Base-by-base conservation (phyloP, 1,140 invertebrate genomes). In the Heliconius hewitsoni region DNA sequence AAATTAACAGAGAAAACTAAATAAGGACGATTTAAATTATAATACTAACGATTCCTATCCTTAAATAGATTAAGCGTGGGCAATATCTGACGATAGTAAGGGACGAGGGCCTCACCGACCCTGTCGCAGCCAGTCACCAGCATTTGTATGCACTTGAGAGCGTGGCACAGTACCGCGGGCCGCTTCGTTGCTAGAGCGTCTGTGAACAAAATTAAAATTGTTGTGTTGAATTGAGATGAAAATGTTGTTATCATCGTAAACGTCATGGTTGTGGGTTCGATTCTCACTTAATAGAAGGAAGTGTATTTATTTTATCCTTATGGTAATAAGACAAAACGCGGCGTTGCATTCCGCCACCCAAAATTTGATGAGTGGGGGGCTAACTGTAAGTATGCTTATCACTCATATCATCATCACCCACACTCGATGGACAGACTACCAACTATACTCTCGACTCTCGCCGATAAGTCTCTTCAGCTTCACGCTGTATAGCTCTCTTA, bases 41-140 rank as follows among this genome's bases (percentile, higher is more conserved):
- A 70, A 18, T 79, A 94, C 91, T 93, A 80, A 95, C 94, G 85
- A 76, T 98, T 98, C 88, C 96, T 96, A 84, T 98, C 96, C 93
- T 98, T 98, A 90, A 98, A 98, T 19, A 98, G 96, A 93, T 99
- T 99, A 23, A 98, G 96, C 5, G 97, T 96, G 16, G 98, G 98
- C 73, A 99, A 94, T 79, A 99, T 97, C 93, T 99, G 98, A 79
- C 98, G 95, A 91, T 98, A 99, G 94, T 99, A 99, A 0, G 98
- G 98, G 19, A 99, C 98, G 1, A 99, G 94, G 8, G 98, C 97
- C 93, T 98, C 97, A 0, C 98, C 98, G 50, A 98, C 96, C 91
- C 97, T 96, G 83, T 98, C 97, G 57, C 96, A 97, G 8, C 96
- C 97, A 57, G 96, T 96, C 3, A 98, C 97, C 70, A 99, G 90